Base-by-base conservation (phyloP, 2,113 vertebrate genomes). In the Eulemur macaco region DNA sequence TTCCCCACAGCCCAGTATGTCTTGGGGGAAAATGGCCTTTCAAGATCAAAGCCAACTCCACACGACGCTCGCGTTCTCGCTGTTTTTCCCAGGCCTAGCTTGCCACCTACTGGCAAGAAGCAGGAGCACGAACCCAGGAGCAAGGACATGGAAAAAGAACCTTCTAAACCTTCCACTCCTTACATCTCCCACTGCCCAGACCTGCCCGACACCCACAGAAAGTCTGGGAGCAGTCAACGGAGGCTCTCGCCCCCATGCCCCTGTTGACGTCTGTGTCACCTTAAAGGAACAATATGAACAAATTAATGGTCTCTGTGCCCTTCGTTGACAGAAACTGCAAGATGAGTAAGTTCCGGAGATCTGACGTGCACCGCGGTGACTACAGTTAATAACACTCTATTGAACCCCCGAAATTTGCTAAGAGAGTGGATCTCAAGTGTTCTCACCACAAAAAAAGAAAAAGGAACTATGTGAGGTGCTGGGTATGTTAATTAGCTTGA, bases 41-140 rank as follows among this genome's bases (percentile, higher is more conserved):
- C 50, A 45, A 83, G 29, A 89, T 60, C 37, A 8, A 78, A 71
- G 34, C 14, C 2, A 1, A 37, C 5, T 47, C 31, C 13, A 18
- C 23, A 7, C 56, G 31, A 7, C 2, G 23, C 31, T 21, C 29
- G 3, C 0, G 0, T 17, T 66, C 23, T 82, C 47, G 50, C 12
- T 54, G 10, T 34, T 90, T 97, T 96, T 80, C 56, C 93, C 68
- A 63, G 82, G 93, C 89, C 86, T 95, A 29, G 86, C 86, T 58
- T 94, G 97, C 97, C 97, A 96, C 96, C 97, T 98, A 95, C 97
- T 97, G 97, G 97, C 89, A 71, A 78, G 37, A 89, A 58, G 17
- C 29, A 50, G 77, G 34, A 96, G 27, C 77, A 88, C 68, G 56
- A n/a, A 31, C 1, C 69, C 60, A 39, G 68, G 47, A 82, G 18